phyloP scores from a whole-genome alignment of 2,888 invertebrate species.

The Polymixis flavicincta region DNA sequence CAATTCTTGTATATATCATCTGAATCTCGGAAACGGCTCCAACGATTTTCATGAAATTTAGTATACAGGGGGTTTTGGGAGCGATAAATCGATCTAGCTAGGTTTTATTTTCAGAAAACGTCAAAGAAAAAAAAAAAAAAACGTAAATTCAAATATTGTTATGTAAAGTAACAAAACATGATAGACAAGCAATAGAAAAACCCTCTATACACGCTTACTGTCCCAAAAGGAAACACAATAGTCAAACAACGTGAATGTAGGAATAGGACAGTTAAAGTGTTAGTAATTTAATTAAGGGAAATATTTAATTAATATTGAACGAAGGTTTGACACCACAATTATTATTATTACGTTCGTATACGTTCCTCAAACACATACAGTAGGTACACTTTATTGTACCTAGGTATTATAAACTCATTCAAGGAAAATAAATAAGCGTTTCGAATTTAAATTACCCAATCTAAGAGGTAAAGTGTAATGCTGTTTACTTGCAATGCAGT shows the following conservation, averaged over 20 bases:
- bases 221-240: background rate
- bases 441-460: constrained; percentile 19
- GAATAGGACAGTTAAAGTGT: background rate
- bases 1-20: too few species aligned
- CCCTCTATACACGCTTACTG: too few species aligned
- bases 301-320: background rate
- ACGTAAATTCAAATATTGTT: too few species aligned
- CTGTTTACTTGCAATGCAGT: constrained; percentile 4
- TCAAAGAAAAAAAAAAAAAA: too few species aligned
- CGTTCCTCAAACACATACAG: background rate
- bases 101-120: too few species aligned
- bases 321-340: background rate
- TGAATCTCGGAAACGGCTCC: too few species aligned
- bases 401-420: background rate
- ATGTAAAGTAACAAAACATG: background rate
- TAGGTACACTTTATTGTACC: background rate
- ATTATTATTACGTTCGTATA: constrained; percentile 8
- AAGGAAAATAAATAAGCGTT: constrained; percentile 37
- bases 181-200: background rate
- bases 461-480: constrained; percentile 35
- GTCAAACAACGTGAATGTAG: background rate
- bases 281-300: background rate
- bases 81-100: too few species aligned
- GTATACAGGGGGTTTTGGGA: too few species aligned
- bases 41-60: too few species aligned